Evolutionary conservation across 1,140 invertebrate genomes (phyloP).

Genomic region (Lasaia peninsularis): DNA sequence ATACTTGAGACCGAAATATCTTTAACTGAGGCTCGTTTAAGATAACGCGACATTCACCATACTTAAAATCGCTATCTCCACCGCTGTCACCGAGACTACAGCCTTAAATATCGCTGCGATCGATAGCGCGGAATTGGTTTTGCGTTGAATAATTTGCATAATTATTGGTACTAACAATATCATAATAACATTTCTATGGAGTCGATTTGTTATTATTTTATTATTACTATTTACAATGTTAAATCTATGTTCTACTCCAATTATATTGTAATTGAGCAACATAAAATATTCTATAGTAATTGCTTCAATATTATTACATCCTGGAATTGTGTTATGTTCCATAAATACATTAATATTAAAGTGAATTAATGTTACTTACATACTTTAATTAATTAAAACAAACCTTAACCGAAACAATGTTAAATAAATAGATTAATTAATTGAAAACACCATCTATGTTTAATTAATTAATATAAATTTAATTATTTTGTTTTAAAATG

Average conservation of each 20-base stretch:
- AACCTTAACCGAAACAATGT: not conserved
- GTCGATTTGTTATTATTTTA: constrained; percentile 48
- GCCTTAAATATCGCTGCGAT: constrained; percentile 24
- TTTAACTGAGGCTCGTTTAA: no score
- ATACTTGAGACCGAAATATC: no score
- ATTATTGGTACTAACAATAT: constrained; percentile 41
- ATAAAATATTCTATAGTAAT: not conserved
- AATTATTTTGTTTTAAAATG: no score
- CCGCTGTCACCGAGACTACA: not conserved
- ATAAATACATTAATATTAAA: not conserved
- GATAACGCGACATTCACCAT: no score
- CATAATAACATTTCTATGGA: constrained; percentile 53
- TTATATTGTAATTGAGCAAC: not conserved
- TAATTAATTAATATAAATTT: no score
- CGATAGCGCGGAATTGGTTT: constrained; percentile 37
- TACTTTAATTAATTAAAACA: not conserved
- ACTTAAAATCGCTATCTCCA: not conserved
- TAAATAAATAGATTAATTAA: not conserved
- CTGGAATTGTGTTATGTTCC: not conserved
- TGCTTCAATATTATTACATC: no score
- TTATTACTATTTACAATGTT: constrained; percentile 3
- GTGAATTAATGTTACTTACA: not conserved
- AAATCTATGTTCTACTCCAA: not conserved
- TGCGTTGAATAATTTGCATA: constrained; percentile 52
- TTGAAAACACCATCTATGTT: no score